Conservation (phyloP, 92 coral and sea anemone genomes). For the Phenganax subtilis region DNA sequence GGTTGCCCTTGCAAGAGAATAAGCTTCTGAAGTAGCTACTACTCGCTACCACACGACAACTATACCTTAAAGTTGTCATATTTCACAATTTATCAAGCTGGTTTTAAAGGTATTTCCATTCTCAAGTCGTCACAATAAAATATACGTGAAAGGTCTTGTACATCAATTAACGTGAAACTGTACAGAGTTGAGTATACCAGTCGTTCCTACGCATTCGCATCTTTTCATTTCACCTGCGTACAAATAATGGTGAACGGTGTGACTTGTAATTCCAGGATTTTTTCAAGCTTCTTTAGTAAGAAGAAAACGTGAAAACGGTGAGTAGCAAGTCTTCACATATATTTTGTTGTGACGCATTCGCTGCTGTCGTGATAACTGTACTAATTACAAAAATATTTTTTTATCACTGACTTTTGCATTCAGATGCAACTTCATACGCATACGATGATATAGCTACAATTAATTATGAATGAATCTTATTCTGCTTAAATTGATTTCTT, state of each 20-base stretch:
- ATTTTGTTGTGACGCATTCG: constrained; percentile 25
- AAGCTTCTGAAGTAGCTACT: too few species aligned
- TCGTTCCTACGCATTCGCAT: background rate
- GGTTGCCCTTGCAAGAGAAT: too few species aligned
- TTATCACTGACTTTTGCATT: background rate
- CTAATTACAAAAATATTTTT: background rate
- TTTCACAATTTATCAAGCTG: background rate
- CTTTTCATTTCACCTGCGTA: background rate
- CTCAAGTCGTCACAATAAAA: background rate
- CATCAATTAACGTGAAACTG: background rate
- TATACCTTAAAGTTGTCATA: background rate
- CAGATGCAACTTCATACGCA: background rate
- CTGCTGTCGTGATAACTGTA: too few species aligned
- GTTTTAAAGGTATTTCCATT: background rate
- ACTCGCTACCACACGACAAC: background rate
- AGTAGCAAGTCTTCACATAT: constrained; percentile 1
- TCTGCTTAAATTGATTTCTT: background rate
- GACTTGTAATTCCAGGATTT: constrained; percentile 18
- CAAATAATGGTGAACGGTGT: background rate
- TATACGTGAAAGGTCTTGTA: background rate
- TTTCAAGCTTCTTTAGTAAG: constrained; percentile 19
- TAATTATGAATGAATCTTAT: background rate
- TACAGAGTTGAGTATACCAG: background rate
- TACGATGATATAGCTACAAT: background rate
- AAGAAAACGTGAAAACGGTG: constrained; percentile 13